Base-by-base conservation (phyloP, 2,888 invertebrate species). In the Microplitis manilae region DNA sequence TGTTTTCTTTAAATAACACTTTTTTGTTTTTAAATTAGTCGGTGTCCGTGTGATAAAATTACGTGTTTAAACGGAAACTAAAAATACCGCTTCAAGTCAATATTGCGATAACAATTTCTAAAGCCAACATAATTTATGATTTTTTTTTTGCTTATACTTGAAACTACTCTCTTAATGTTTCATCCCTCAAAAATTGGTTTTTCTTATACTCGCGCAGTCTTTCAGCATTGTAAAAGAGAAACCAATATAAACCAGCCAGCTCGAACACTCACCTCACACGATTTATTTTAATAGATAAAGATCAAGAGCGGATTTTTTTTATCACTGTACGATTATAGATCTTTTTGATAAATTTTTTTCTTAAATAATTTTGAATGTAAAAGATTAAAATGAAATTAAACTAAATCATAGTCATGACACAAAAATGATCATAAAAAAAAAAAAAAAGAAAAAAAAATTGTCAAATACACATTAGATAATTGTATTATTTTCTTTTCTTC, bases 241-340 rank as follows among this genome's bases (percentile, higher is more conserved):
- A 62, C 40, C n/a, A 15, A 15, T 60, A 17, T 30, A 39, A 65
- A 30, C 73, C 73, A 73, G 73, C 73, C 73, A 73, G 64, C 73
- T 73, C 65, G 64, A 72, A 60, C 72, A 65, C 73, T 62, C 40
- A 64, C 64, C 73, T 64, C 64, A 41, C 73, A 50, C 64, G 17
- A 8, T 64, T 41, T 17, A 67, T 20, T 67, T 6, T 38, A 39
- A 67, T 67, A n/a, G 38, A 67, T 20, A 9, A 67, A 67, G 20
- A 67, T 30, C 30, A 30, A 30, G 30, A 30, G 30, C 30, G 4
- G 30, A 30, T 30, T 30, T 30, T 67, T 7, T 40, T 6, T 40
- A 40, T 38, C 15, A 40, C 15, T 38, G 40, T 40, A 1, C 41
- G 41, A 41, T 9, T 9, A 30, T 30, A 30, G 30, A 30, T 30